Conservation (phyloP, 2,888 invertebrate species). For the Macrosoma leucophasiata region DNA sequence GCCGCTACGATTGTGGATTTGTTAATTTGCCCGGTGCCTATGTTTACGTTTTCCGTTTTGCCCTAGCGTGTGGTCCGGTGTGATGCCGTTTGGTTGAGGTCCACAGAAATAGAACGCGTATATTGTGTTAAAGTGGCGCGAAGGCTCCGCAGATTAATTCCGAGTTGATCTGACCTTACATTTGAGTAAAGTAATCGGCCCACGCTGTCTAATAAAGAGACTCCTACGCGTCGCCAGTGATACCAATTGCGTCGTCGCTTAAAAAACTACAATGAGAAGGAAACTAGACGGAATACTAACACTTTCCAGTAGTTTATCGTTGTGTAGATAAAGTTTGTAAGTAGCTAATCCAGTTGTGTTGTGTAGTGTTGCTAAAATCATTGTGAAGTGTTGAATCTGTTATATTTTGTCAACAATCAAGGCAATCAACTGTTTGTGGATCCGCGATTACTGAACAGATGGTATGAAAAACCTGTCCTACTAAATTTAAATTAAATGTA, state of each 20-base stretch:
- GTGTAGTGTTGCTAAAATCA: conserved; percentile 22
- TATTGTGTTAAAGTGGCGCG: conserved; percentile 30
- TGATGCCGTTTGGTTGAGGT: conserved; percentile 34
- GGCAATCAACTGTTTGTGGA: conserved; percentile 32
- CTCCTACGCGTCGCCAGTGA: conserved; percentile 58
- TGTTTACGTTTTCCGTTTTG: conserved; percentile 50
- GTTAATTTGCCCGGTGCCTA: conserved; percentile 55
- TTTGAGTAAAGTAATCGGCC: conserved; percentile 56
- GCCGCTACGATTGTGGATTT: conserved; percentile 38
- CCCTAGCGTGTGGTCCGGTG: conserved; percentile 36
- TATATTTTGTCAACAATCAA: conserved; percentile 39
- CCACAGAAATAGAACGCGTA: conserved; percentile 40
- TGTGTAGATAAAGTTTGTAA: conserved; percentile 20
- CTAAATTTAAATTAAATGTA: too few relatives aligned
- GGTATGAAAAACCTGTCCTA: conserved; percentile 24
- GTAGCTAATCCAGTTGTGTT: conserved; percentile 18
- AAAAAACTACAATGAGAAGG: conserved; percentile 40
- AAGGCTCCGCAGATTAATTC: conserved; percentile 39
- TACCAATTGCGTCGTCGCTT: conserved; percentile 39
- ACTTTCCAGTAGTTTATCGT: conserved; percentile 29
- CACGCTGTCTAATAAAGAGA: conserved; percentile 60
- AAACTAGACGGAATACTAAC: conserved; percentile 41
- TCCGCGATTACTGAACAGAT: conserved; percentile 21
- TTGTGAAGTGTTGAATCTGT: conserved; percentile 27
- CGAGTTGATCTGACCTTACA: conserved; percentile 55